Conservation (phyloP, 23 tunicate genomes). For the Trididemnum nubilum region DNA sequence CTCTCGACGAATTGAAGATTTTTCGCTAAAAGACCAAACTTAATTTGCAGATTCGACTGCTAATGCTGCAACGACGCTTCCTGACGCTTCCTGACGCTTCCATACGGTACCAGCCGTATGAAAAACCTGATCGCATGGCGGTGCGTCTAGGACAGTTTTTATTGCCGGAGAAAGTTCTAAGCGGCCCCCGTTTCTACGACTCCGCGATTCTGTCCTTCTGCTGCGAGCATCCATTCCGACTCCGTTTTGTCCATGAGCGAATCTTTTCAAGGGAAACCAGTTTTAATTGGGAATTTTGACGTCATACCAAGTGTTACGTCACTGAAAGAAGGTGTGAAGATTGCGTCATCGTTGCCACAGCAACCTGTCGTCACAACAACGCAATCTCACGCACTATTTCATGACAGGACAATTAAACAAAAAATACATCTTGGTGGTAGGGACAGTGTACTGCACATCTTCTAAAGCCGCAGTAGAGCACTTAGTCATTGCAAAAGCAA, state of each 20-base stretch:
- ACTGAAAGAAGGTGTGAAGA: background rate
- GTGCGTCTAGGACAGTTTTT: background rate
- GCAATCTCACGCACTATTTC: slow-evolving; percentile 44
- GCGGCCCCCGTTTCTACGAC: slow-evolving; percentile 26
- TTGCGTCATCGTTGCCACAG: background rate
- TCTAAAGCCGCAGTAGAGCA: too few relatives aligned
- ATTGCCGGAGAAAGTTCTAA: slow-evolving; percentile 29
- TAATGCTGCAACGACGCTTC: background rate
- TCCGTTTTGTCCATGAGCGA: background rate
- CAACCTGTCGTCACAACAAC: background rate
- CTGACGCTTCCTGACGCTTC: slow-evolving; percentile 6
- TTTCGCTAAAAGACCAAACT: slow-evolving; percentile 2
- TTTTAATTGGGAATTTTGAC: slow-evolving; percentile 1
- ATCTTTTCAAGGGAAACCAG: slow-evolving; percentile 8
- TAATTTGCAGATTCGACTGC: slow-evolving; percentile 11
- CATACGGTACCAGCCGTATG: slow-evolving; percentile 37
- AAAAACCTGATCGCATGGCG: background rate
- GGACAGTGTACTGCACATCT: too few relatives aligned
- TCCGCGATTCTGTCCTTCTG: background rate
- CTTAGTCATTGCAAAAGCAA: too few relatives aligned
- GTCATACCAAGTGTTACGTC: background rate
- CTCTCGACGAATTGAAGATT: background rate
- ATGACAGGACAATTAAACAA: too few relatives aligned
- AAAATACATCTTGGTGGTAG: too few relatives aligned
- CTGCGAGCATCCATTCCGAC: background rate